Percentiles rank a stretch among this genome's conserved stretches.
Evolutionary conservation across 2,797 vertebrate species (phyloP).

Genomic region (Halcyon chelicuti): DNA sequence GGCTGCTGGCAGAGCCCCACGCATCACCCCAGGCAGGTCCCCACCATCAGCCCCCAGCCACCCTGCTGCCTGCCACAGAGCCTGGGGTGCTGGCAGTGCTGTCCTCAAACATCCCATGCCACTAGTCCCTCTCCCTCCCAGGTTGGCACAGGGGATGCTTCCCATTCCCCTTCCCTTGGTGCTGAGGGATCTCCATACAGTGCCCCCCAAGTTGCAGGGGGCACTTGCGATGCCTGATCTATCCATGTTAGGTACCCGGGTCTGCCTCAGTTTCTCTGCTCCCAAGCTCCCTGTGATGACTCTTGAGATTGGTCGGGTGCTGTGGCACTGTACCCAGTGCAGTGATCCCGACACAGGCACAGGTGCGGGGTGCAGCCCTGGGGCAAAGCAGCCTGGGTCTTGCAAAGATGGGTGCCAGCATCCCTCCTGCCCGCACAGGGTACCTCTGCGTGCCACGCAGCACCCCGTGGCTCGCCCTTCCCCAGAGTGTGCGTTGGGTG

Average conservation of each 20-base stretch:
- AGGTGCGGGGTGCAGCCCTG: not conserved
- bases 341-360: not conserved
- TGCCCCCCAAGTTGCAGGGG: not conserved
- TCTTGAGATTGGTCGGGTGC: not conserved
- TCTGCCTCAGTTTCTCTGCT: not conserved
- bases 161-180: not conserved
- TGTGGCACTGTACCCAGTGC: not conserved
- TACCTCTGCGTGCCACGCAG: not conserved
- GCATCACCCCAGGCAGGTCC: not conserved
- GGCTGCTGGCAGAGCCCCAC: conserved; percentile 43
- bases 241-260: not conserved
- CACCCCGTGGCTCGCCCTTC: not conserved
- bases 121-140: not conserved
- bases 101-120: not conserved
- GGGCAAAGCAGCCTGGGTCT: not conserved
- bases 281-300: not conserved
- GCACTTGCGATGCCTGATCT: not conserved
- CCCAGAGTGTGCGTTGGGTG: not conserved
- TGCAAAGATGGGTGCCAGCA: not conserved
- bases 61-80: not conserved
- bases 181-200: not conserved
- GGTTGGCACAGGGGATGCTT: not conserved
- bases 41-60: not conserved
- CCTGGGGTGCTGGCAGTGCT: rapidly evolving
- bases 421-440: not conserved